Percentiles rank a stretch among this genome's conserved stretches.
Conservation (phyloP, 2,113 vertebrate genomes). For the Nycticebus coucang region DNA sequence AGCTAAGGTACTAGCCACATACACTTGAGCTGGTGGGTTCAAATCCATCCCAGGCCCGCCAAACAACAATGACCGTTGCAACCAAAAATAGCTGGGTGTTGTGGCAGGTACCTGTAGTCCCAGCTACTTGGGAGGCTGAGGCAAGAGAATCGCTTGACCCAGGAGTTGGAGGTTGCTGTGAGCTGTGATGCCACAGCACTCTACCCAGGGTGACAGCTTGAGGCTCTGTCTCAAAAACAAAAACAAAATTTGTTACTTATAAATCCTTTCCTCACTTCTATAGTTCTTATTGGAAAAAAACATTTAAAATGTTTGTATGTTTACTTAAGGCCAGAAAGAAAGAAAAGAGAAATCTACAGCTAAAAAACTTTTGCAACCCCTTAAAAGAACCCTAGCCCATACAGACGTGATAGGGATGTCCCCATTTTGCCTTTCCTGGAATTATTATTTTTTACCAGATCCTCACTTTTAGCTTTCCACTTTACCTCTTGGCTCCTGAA, state of each 20-base stretch:
- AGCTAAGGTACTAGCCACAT: no score
- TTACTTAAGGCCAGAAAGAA: background rate
- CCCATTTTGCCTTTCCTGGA: background rate
- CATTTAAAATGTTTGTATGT: background rate
- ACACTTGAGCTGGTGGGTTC: no score
- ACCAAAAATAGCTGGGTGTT: no score
- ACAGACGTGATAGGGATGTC: background rate
- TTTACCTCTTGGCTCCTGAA: background rate
- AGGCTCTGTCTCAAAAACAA: no score
- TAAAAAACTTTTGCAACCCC: background rate
- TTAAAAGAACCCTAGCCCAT: background rate
- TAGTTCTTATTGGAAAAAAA: conserved; percentile 7
- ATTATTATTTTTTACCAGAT: background rate
- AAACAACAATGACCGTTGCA: no score
- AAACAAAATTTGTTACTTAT: background rate
- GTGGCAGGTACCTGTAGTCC: no score
- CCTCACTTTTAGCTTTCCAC: background rate
- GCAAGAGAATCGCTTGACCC: no score
- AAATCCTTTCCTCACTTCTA: background rate
- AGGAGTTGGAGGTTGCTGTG: no score
- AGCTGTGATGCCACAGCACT: no score
- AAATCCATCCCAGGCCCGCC: no score
- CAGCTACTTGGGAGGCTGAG: no score
- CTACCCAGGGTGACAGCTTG: no score
- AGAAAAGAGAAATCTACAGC: background rate